These are phyloP conservation scores for Falcunculus frontatus DNA, from an alignment of 2,113 vertebrate genomes.

Conservation along the genomic window DNA sequence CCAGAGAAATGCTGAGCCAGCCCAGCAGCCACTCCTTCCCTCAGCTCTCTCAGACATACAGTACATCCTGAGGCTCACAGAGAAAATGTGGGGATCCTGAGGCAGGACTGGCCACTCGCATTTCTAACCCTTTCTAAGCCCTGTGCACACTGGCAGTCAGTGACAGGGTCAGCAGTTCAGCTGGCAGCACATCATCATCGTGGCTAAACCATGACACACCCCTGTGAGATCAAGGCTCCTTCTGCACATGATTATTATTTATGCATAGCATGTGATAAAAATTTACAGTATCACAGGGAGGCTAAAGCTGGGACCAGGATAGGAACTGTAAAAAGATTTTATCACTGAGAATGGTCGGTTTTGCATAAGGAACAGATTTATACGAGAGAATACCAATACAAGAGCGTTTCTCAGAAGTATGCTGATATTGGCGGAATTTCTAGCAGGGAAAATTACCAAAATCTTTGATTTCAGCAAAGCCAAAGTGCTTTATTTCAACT, in stretches of 20 bases:
- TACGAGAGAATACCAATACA: not conserved
- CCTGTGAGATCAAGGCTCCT: not conserved
- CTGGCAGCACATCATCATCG: not conserved
- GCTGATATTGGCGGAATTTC: not conserved
- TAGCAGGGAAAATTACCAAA: not conserved
- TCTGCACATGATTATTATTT: slow-evolving; percentile 2
- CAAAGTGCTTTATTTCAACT: not conserved
- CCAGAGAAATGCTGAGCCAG: not conserved
- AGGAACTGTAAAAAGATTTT: slow-evolving; percentile 42
- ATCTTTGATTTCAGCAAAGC: not conserved
- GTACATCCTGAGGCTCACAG: not conserved
- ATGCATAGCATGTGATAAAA: slow-evolving; percentile 8
- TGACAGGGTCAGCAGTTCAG: not conserved
- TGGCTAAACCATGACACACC: not conserved
- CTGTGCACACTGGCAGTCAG: not conserved
- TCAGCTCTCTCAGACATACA: not conserved
- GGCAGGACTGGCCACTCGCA: not conserved
- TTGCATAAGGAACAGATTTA: slow-evolving; percentile 24
- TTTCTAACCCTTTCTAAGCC: not conserved
- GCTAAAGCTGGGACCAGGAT: not conserved
- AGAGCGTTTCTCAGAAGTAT: not conserved
- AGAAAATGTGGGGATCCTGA: not conserved
- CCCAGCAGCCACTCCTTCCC: not conserved
- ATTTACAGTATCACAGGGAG: slow-evolving; percentile 16
- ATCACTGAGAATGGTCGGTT: not conserved